A percentile compares a stretch with the other conserved stretches of the same genome.
These are phyloP conservation scores for Numida meleagris DNA, from an alignment of 2,113 vertebrate genomes.

Conservation along the genomic window DNA sequence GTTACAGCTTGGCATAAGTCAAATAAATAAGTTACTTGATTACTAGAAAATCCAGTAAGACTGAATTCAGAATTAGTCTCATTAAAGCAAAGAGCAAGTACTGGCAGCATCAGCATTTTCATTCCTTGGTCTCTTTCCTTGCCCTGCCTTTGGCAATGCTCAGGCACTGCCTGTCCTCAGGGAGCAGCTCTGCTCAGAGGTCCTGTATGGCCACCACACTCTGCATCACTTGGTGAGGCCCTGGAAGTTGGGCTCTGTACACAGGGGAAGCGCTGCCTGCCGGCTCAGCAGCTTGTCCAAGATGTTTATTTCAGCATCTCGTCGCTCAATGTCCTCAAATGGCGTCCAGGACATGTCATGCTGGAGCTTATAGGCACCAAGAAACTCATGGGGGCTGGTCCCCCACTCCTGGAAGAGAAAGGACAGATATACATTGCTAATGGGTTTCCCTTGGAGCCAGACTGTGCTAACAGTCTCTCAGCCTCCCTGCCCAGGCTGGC, in stretches of 20 bases:
- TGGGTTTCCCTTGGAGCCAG: not conserved
- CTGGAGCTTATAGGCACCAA: conserved; percentile 92
- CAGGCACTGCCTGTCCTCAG: accelerated
- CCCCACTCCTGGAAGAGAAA: conserved; percentile 91
- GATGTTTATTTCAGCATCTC: conserved; percentile 83
- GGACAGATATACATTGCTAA: not conserved
- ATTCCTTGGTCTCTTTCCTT: not conserved
- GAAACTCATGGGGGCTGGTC: conserved; percentile 86
- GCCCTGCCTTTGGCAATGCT: accelerated
- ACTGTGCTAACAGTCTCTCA: not conserved
- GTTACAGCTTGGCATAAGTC: not conserved
- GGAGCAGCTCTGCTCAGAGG: too few relatives aligned
- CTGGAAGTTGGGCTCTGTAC: conserved; percentile 82
- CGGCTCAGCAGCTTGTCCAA: conserved; percentile 89
- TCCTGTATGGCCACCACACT: not conserved
- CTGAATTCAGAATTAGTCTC: not conserved
- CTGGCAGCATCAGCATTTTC: not conserved
- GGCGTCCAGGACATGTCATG: conserved; percentile 96
- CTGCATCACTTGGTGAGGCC: conserved; percentile 76
- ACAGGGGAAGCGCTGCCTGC: conserved; percentile 76
- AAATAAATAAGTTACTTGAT: not conserved
- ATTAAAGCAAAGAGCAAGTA: not conserved
- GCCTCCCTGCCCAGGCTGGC: not conserved
- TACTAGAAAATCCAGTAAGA: conserved; percentile 13
- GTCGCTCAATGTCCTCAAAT: conserved; percentile 82